phyloP scores from a whole-genome alignment of 1,140 invertebrate genomes.

The Leptonema lineaticorne region DNA sequence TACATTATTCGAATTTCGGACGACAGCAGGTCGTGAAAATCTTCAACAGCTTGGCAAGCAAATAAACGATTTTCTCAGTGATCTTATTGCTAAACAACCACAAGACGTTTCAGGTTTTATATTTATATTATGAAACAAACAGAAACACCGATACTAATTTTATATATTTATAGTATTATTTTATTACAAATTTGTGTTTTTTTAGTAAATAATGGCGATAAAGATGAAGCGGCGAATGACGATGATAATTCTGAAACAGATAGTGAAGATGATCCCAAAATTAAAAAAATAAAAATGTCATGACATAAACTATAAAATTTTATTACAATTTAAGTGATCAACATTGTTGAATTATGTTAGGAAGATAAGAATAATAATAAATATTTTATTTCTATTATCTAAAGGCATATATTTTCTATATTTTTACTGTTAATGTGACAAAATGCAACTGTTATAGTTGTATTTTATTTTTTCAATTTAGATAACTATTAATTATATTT shows the following conservation, averaged over 20 bases:
- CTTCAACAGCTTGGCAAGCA: neutral
- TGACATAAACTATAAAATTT: neutral
- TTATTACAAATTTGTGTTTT: neutral
- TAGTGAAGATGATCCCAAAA: neutral
- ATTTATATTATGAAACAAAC: no score
- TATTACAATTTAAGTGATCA: no score
- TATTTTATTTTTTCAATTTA: no score
- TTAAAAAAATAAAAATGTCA: conserved; percentile 31
- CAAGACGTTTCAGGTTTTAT: conserved; percentile 1
- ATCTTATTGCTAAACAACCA: conserved; percentile 24
- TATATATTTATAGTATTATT: neutral
- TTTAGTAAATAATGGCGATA: neutral
- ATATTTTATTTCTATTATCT: no score
- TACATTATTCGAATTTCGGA: neutral
- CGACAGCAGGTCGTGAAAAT: neutral
- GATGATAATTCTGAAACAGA: conserved; percentile 26
- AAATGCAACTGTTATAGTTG: no score
- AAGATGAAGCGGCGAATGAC: conserved; percentile 18
- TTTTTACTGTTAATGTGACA: no score
- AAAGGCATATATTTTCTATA: no score
- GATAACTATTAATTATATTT: no score
- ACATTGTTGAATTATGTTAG: no score
- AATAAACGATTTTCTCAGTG: conserved; percentile 5
- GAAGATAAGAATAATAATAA: no score
- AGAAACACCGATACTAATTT: neutral